These are phyloP conservation scores for Anoplolepis gracilipes DNA, from an alignment of 1,140 invertebrate species.

Conservation along the genomic window DNA sequence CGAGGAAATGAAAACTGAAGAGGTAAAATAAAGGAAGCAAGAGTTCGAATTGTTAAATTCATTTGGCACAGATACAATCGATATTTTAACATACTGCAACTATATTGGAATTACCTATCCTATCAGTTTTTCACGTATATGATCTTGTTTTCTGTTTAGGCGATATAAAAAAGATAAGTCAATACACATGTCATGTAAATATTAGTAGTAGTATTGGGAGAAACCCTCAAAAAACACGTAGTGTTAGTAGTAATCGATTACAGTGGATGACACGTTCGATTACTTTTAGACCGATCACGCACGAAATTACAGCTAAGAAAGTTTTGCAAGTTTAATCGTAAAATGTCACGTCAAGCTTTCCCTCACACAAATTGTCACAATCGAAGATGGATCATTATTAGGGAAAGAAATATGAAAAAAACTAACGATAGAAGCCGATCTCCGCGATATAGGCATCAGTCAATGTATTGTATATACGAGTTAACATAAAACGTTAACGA, in stretches of 20 bases:
- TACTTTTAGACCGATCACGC: slow-evolving; percentile 71
- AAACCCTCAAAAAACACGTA: slow-evolving; percentile 41
- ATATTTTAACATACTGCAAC: slow-evolving; percentile 78
- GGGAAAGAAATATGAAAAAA: slow-evolving; percentile 11
- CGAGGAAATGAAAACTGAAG: background rate
- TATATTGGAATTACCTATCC: slow-evolving; percentile 76
- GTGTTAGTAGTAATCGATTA: slow-evolving; percentile 55
- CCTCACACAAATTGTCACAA: background rate
- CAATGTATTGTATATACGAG: background rate
- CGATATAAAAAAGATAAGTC: slow-evolving; percentile 70
- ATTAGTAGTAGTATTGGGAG: slow-evolving; percentile 36
- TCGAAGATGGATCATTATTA: slow-evolving; percentile 9
- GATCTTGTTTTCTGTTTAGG: slow-evolving; percentile 68
- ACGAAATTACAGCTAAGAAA: slow-evolving; percentile 31
- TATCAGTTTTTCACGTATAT: slow-evolving; percentile 75
- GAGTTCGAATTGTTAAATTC: slow-evolving; percentile 63
- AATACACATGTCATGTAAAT: slow-evolving; percentile 52
- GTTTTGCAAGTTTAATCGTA: slow-evolving; percentile 32
- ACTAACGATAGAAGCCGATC: slow-evolving; percentile 38
- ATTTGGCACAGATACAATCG: slow-evolving; percentile 82
- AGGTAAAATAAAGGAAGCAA: slow-evolving; percentile 3
- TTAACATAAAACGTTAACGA: slow-evolving; percentile 43
- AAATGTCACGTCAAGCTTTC: slow-evolving; percentile 14
- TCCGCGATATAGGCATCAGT: slow-evolving; percentile 43
- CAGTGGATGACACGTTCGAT: slow-evolving; percentile 79